Evolutionary conservation across 2,113 vertebrate genomes (phyloP).

Genomic region (Actinemys pallida): DNA sequence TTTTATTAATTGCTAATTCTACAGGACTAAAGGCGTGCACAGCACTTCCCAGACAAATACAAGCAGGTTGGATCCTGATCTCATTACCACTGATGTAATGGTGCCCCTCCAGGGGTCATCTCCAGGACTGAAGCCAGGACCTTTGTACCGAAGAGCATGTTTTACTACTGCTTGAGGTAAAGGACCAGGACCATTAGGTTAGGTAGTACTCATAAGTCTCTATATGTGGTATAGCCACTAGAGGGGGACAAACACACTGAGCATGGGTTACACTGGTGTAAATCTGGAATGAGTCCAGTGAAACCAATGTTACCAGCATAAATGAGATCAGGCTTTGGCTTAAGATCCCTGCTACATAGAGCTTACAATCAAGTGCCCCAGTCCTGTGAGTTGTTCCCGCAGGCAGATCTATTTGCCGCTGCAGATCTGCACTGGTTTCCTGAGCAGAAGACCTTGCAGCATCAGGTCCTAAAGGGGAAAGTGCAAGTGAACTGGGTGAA

Average conservation of each 20-base stretch:
- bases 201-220: background rate
- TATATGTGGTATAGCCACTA: background rate
- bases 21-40: background rate
- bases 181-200: background rate
- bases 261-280: background rate
- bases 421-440: background rate
- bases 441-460: background rate
- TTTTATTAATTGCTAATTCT: background rate
- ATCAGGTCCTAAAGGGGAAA: background rate
- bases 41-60: background rate
- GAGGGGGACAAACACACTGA: background rate
- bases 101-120: rapidly evolving
- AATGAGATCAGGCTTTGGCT: background rate
- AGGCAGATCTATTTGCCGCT: background rate
- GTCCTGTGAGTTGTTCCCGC: background rate
- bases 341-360: background rate
- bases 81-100: background rate
- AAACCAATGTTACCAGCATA: background rate
- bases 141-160: background rate
- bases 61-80: background rate
- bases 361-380: background rate
- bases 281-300: background rate
- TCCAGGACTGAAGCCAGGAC: background rate
- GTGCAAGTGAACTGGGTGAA: background rate
- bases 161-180: background rate